These are phyloP conservation scores for Megatriorchis doriae DNA, from an alignment of 2,113 vertebrate species.

Conservation along the genomic window DNA sequence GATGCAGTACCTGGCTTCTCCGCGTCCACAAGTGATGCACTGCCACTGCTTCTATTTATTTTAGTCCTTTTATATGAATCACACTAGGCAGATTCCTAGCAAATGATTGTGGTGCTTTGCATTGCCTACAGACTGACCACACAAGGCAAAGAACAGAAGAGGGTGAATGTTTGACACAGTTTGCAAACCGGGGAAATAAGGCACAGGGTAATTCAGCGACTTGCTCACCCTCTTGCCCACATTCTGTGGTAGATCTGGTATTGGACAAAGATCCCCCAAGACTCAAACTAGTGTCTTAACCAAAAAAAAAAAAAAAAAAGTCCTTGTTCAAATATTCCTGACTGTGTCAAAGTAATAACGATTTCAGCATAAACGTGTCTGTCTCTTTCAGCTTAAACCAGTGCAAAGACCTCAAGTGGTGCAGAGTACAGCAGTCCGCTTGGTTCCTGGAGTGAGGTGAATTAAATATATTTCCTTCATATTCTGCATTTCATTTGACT, in stretches of 20 bases:
- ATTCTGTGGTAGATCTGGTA: neutral
- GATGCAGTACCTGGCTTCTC: neutral
- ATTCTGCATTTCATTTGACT: neutral
- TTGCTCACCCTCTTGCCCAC: conserved; percentile 8
- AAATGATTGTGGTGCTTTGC: neutral
- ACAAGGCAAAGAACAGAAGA: neutral
- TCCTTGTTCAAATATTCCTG: neutral
- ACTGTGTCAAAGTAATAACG: neutral
- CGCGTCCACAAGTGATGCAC: neutral
- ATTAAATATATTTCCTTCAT: neutral
- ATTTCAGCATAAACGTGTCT: neutral
- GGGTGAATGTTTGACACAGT: conserved; percentile 7
- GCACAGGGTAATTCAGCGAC: neutral
- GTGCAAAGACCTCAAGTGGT: neutral
- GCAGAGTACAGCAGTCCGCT: neutral
- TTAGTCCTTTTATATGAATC: neutral
- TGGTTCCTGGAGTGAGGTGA: neutral
- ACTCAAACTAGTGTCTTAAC: neutral
- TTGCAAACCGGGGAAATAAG: conserved; percentile 15
- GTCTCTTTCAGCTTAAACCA: neutral
- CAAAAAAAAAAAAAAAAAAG: neutral
- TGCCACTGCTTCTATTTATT: neutral
- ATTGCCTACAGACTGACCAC: neutral
- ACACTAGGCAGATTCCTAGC: neutral
- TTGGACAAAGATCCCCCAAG: neutral